A percentile compares a stretch with the other conserved stretches of the same genome.
These are phyloP conservation scores for Vombatus ursinus DNA, from an alignment of 2,113 vertebrate genomes.

Conservation along the genomic window DNA sequence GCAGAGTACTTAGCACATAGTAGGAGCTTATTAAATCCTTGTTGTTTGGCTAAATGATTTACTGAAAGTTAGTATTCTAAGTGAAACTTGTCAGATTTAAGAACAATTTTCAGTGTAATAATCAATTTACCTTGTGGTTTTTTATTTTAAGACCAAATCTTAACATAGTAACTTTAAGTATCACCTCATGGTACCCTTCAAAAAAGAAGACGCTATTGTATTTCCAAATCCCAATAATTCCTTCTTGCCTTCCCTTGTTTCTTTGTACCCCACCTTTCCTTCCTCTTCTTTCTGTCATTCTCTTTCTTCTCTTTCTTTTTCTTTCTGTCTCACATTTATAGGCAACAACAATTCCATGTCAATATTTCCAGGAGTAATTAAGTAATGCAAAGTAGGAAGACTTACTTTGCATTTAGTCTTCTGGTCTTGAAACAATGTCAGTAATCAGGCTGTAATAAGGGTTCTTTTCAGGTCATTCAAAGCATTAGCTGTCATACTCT, in stretches of 20 bases:
- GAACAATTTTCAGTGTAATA: neutral
- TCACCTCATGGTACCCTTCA: neutral
- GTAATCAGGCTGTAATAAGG: slow-evolving; percentile 63
- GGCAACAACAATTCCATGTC: slow-evolving; percentile 38
- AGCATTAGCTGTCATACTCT: slow-evolving; percentile 37
- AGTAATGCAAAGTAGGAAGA: slow-evolving; percentile 62
- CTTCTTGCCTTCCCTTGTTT: neutral
- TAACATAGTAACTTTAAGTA: neutral
- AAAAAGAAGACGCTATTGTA: neutral
- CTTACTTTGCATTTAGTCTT: slow-evolving; percentile 61
- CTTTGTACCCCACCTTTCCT: neutral
- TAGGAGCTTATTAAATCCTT: neutral
- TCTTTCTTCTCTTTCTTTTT: neutral
- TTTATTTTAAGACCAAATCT: neutral
- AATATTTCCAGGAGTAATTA: slow-evolving; percentile 15
- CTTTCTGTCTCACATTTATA: neutral
- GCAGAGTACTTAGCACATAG: neutral
- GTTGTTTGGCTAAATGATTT: neutral
- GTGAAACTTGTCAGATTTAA: neutral
- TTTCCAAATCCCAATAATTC: neutral
- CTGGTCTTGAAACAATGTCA: slow-evolving; percentile 66
- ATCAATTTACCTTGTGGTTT: neutral
- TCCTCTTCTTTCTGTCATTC: neutral
- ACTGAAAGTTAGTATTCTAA: neutral
- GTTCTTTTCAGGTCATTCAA: slow-evolving; percentile 64